These are phyloP conservation scores for Mus spicilegus DNA, from an alignment of 2,113 vertebrate species.

Conservation along the genomic window DNA sequence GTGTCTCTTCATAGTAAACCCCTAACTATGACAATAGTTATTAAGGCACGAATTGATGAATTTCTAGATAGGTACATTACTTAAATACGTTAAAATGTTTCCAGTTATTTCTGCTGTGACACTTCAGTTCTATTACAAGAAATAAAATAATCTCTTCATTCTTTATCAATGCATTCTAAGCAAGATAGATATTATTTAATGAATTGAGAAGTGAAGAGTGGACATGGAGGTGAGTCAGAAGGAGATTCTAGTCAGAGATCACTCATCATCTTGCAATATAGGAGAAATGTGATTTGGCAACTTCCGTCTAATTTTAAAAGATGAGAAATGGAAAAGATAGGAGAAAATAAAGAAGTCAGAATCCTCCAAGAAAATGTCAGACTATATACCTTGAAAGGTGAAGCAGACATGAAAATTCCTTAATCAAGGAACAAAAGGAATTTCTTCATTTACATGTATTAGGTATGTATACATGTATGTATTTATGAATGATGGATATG, in stretches of 20 bases:
- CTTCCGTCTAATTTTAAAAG: background rate
- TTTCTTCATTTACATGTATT: background rate
- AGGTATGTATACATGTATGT: background rate
- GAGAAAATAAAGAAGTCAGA: background rate
- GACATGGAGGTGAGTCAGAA: background rate
- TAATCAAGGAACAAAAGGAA: fast-evolving
- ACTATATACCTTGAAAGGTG: fast-evolving
- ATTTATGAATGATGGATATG: background rate
- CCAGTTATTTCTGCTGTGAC: background rate
- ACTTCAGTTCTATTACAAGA: background rate
- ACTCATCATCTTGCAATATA: background rate
- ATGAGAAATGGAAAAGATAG: background rate
- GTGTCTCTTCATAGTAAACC: too few relatives aligned
- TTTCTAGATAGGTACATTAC: background rate
- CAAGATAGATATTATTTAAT: background rate
- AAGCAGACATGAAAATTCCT: background rate
- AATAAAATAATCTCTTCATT: slow-evolving; percentile 11
- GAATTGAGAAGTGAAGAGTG: background rate
- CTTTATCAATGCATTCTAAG: background rate
- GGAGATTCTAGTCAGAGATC: background rate
- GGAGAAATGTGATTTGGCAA: background rate
- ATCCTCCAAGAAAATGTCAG: background rate
- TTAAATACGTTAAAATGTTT: background rate
- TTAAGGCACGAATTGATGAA: background rate
- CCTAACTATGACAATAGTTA: too few relatives aligned